A percentile compares a stretch with the other conserved stretches of the same genome.
These are phyloP conservation scores for Eupithecia subfuscata DNA, from an alignment of 2,888 invertebrate species.

Conservation along the genomic window DNA sequence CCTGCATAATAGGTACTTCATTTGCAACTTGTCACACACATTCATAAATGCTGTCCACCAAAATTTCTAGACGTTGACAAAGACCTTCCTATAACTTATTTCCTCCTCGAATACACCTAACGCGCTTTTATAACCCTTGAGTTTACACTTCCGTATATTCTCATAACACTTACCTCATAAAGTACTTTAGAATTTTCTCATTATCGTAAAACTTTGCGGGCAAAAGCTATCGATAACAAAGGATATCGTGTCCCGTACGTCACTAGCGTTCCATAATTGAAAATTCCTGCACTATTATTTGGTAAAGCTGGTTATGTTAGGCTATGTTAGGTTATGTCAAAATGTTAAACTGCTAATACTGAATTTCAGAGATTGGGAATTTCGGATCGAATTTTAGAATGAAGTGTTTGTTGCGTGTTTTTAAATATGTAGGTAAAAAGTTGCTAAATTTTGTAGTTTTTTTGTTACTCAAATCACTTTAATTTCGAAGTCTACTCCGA, in stretches of 20 bases:
- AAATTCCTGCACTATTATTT: conserved; percentile 35
- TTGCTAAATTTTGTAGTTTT: too few species aligned
- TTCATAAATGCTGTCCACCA: too few species aligned
- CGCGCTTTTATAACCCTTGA: not conserved
- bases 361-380: conserved; percentile 2
- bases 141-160: not conserved
- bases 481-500: too few species aligned
- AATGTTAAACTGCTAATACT: conserved; percentile 23
- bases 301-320: conserved; percentile 3
- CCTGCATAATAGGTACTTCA: too few species aligned
- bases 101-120: not conserved
- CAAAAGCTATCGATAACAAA: conserved; percentile 30
- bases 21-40: too few species aligned
- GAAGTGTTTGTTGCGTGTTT: not conserved
- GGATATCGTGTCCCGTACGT: conserved; percentile 21
- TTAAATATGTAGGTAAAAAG: too few species aligned
- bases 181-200: conserved; percentile 5
- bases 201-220: not conserved
- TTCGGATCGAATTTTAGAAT: not conserved
- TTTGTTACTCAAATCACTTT: too few species aligned
- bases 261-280: conserved; percentile 38
- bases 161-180: not conserved
- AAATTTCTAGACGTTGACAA: too few species aligned
- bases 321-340: conserved; percentile 19
- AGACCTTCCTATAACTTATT: not conserved